Evolutionary conservation across 23 tunicate genomes (phyloP).

Genomic region (Aplidium turbinatum): DNA sequence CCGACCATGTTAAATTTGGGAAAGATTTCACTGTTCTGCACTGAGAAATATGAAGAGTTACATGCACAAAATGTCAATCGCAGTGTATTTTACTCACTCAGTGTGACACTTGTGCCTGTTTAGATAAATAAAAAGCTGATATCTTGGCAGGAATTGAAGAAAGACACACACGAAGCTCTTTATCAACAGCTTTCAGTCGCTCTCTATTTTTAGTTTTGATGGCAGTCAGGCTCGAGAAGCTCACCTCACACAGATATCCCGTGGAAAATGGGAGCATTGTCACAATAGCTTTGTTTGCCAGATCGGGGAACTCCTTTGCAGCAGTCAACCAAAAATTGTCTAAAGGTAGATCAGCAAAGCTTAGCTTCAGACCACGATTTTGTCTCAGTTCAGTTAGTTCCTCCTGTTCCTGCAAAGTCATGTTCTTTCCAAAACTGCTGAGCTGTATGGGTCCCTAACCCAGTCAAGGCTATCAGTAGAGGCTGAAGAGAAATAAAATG

Average conservation of each 20-base stretch:
- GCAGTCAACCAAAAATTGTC: slow-evolving; percentile 42
- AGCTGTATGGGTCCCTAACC: slow-evolving; percentile 43
- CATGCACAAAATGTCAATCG: too few relatives aligned
- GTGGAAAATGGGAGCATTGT: slow-evolving; percentile 52
- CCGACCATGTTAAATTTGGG: too few relatives aligned
- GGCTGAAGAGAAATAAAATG: slow-evolving; percentile 16
- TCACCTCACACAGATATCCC: slow-evolving; percentile 34
- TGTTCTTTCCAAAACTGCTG: slow-evolving; percentile 4
- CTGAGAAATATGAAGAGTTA: too few relatives aligned
- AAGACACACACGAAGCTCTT: slow-evolving; percentile 46
- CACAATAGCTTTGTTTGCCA: slow-evolving; percentile 49
- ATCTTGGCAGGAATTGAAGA: slow-evolving; percentile 29
- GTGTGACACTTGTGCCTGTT: slow-evolving; percentile 29
- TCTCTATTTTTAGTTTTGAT: slow-evolving; percentile 20
- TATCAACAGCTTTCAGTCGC: slow-evolving; percentile 30
- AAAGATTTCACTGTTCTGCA: too few relatives aligned
- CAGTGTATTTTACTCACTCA: slow-evolving; percentile 25
- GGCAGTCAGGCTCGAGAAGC: slow-evolving; percentile 34
- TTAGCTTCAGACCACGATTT: slow-evolving; percentile 16
- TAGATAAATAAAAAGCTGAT: slow-evolving; percentile 19
- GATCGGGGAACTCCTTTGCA: slow-evolving; percentile 49
- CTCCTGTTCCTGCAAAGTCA: slow-evolving; percentile 8
- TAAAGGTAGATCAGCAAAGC: slow-evolving; percentile 22
- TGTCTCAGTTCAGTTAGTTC: slow-evolving; percentile 4
- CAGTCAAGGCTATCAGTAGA: slow-evolving; percentile 24